Conservation (phyloP, 2,888 invertebrate genomes). For the Tenthredo mesomela region DNA sequence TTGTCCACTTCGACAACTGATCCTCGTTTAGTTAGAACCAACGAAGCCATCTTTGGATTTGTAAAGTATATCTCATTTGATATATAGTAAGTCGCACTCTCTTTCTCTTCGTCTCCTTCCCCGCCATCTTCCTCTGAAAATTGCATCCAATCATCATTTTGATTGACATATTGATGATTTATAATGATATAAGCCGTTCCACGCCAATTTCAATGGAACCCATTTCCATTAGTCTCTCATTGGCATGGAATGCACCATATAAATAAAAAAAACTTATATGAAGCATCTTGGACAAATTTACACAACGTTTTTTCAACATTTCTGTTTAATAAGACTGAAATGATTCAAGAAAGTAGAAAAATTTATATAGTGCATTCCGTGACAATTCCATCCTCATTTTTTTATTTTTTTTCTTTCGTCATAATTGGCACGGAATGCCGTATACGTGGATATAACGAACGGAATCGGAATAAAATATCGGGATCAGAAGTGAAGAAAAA, state of each 20-base stretch:
- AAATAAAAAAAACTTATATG: neutral
- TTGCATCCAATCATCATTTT: neutral
- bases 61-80: constrained; percentile 96
- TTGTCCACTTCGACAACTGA: constrained; percentile 97
- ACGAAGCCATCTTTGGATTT: constrained; percentile 93
- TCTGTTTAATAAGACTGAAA: neutral
- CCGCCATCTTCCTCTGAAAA: constrained; percentile 90
- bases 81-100: constrained; percentile 90
- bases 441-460: no score
- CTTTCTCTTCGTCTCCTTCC: constrained; percentile 94
- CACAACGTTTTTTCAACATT: neutral
- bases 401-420: neutral
- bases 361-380: neutral
- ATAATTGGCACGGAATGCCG: no score
- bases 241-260: neutral
- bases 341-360: neutral
- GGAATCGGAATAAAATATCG: neutral
- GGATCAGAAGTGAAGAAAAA: neutral
- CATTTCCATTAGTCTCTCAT: neutral
- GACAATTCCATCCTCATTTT: neutral
- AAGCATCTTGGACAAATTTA: neutral
- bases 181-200: neutral
- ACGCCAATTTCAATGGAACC: neutral
- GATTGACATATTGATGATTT: neutral
- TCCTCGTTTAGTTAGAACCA: constrained; percentile 96